These are phyloP conservation scores for Eilema caniola DNA, from an alignment of 2,888 invertebrate genomes.

Conservation along the genomic window DNA sequence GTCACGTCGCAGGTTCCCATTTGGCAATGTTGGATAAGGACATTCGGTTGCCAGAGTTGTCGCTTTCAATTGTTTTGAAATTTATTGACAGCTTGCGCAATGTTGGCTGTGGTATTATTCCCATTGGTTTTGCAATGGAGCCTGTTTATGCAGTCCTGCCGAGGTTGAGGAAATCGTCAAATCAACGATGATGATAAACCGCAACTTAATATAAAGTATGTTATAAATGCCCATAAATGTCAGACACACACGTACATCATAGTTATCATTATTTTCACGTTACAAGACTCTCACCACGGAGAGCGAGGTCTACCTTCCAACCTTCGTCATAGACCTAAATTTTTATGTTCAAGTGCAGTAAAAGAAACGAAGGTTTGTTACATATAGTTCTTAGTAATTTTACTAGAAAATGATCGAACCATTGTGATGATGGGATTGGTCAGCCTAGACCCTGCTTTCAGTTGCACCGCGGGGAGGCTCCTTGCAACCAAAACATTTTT, in stretches of 20 bases:
- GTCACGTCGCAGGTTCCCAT: slow-evolving; percentile 43
- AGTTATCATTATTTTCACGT: not conserved
- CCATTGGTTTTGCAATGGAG: slow-evolving; percentile 30
- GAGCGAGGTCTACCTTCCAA: no score
- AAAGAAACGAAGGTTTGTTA: no score
- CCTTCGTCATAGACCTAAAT: no score
- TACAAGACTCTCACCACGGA: no score
- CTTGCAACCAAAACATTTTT: no score
- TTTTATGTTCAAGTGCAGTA: no score
- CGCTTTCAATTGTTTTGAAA: slow-evolving; percentile 57
- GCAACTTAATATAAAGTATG: not conserved
- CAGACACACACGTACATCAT: not conserved
- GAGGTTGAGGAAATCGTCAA: slow-evolving; percentile 2
- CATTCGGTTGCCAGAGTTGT: slow-evolving; percentile 48
- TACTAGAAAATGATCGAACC: no score
- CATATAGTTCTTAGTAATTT: no score
- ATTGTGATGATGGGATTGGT: no score
- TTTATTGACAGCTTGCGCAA: slow-evolving; percentile 48
- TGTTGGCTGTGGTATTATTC: slow-evolving; percentile 26
- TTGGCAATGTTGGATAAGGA: slow-evolving; percentile 55
- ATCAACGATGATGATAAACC: not conserved
- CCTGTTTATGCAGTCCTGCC: slow-evolving; percentile 15
- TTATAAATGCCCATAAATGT: not conserved
- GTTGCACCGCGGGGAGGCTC: no score
- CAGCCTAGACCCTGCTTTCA: no score